Base-by-base conservation (phyloP, 1,140 invertebrate species). In the Brachionus rotundiformis region DNA sequence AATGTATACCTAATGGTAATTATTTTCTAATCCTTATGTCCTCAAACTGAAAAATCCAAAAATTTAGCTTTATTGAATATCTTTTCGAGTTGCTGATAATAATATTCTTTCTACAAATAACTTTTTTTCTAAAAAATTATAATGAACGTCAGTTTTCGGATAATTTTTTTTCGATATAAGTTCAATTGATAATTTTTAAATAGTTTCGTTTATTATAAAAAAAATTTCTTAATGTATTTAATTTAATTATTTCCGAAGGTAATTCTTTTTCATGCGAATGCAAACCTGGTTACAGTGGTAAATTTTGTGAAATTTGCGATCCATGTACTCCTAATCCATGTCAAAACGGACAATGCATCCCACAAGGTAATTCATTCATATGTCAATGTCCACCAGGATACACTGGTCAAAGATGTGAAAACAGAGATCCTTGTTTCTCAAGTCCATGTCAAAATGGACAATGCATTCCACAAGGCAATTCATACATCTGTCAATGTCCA, bases 201-300 rank as follows among this genome's bases (percentile, higher is more conserved):
- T n/a, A n/a, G n/a, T n/a, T n/a, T n/a, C n/a, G n/a, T n/a, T n/a
- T n/a, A n/a, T n/a, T n/a, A n/a, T n/a, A n/a, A n/a, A n/a, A n/a
- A n/a, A n/a, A n/a, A n/a, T n/a, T n/a, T n/a, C n/a, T n/a, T n/a
- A n/a, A n/a, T n/a, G n/a, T n/a, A n/a, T n/a, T n/a, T n/a, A n/a
- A 76, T 84, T 84, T 2, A 85, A 83, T 0, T 68, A 83, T 59
- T 16, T 84, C 84, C 0, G 83, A 84, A 7, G 81, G 79, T 0
- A 81, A 82, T 16, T 84, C 82, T 47, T 86, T 85, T 77, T 83
- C 84, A 81, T 86, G 86, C 49, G 79, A 81, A 29, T 86, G 86
- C 82, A 83, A 82, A 6, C 82, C 84, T 82, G 86, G 86, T 54
- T 77, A 13, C 47, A 47, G 13, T 80, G 82, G 83, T 33, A 83